Evolutionary conservation across 2,888 invertebrate species (phyloP), one percentile per base, ranked within the genome.

Genomic region (Linnaemya vulpina): DNA sequence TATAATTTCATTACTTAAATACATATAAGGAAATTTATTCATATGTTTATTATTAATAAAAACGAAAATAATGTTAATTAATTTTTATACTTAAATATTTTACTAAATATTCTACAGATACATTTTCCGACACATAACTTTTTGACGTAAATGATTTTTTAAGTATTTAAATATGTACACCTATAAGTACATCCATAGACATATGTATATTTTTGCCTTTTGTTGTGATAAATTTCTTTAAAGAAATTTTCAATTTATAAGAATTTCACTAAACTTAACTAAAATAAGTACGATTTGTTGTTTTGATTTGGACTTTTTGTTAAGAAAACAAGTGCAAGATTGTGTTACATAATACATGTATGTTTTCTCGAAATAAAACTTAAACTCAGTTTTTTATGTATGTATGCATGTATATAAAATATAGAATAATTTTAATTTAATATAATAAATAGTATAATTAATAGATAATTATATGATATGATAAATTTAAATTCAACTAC

Each of bases 401-500:
- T 25, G 38, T 53, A 17, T 35, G 15, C 49, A 15, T 73, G 58
- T 74, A 51, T 67, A 74, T 68, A 67, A 76, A 78, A 83, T 62
- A 58, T 58, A 73, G 46, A 17, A 49, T 46, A 68, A 51, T 53
- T 62, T 25, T 17, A 63, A 65, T 75, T 40, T 63, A 46, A 58
- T 68, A 55, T 25, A 68, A 58, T 84, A 73, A 77, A 51, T 53
- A 60, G 43, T 62, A 17, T 38, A 79, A 74, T 53, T 73, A 22
- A 82, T 51, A 20, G 17, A 51, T 73, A 46, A 65, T 43, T 76
- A 75, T 79, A 78, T 81, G 78, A 78, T 85, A 82, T 82, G 77
- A 85, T 84, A 70, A 85, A 65, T 85, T 84, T 76, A 65, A 79
- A 75, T 84, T 84, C 80, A 63, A 75, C 84, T 79, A 76, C 79